Evolutionary conservation across 2,113 vertebrate species (phyloP).

Genomic region (Anser brachyrhynchus): DNA sequence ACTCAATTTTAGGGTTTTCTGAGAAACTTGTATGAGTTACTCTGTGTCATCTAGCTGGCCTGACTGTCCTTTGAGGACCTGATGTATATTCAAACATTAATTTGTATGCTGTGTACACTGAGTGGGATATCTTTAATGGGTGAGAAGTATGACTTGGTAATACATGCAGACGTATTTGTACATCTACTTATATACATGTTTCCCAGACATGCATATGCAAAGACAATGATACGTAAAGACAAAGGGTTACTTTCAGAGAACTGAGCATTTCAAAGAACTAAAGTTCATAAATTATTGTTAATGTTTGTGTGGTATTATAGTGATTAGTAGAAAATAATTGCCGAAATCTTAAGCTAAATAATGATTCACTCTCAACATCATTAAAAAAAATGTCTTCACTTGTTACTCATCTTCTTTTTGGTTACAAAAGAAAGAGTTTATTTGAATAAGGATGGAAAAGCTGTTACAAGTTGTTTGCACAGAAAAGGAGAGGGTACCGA

Average conservation of each 20-base stretch:
- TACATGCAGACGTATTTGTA: neutral
- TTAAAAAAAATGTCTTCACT: neutral
- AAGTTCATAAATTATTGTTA: neutral
- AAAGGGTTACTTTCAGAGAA: neutral
- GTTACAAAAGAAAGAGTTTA: neutral
- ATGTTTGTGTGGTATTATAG: neutral
- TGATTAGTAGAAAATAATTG: neutral
- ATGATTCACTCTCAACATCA: neutral
- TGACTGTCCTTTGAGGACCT: neutral
- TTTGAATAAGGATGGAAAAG: neutral
- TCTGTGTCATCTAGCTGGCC: neutral
- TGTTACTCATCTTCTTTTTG: neutral
- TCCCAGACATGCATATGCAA: neutral
- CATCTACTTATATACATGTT: rapidly evolving
- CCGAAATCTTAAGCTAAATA: neutral
- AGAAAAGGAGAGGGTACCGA: neutral
- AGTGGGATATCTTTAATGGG: neutral
- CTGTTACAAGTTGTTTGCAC: neutral
- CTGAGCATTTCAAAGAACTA: neutral
- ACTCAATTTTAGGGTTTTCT: neutral
- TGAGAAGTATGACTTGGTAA: neutral
- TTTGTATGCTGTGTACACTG: neutral
- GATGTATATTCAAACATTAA: neutral
- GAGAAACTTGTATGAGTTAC: neutral
- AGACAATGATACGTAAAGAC: neutral